Conservation (phyloP, 2,888 invertebrate genomes). For the Sinopyrophorus schimmeli region DNA sequence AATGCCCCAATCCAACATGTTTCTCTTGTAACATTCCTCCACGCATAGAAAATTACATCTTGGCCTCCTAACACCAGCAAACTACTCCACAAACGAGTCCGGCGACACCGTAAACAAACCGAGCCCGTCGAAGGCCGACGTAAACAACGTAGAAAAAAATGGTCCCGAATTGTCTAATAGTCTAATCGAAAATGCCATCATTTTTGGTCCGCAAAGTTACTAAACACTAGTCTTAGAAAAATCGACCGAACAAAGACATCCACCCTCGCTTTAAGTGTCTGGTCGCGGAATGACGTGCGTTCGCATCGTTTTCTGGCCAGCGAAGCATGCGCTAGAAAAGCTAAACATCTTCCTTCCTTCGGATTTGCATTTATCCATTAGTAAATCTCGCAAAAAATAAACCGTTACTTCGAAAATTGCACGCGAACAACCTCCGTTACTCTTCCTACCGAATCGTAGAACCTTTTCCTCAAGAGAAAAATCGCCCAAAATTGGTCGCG, state of each 20-base stretch:
- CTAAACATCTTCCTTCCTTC: constrained; percentile 29
- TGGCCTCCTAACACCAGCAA: no score
- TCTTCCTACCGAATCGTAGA: no score
- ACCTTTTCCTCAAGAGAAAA: no score
- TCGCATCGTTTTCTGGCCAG: constrained; percentile 37
- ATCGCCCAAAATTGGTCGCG: no score
- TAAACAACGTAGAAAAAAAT: constrained; percentile 16
- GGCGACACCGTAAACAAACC: neutral
- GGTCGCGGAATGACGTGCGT: constrained; percentile 41
- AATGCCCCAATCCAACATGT: constrained; percentile 76
- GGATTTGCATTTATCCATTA: no score
- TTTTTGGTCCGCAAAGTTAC: constrained; percentile 18
- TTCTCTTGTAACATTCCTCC: constrained; percentile 39
- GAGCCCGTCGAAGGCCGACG: constrained; percentile 2
- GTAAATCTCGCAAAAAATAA: no score
- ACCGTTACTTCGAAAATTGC: no score
- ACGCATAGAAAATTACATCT: constrained; percentile 22
- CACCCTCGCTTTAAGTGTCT: constrained; percentile 37
- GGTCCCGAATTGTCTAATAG: no score
- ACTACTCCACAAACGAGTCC: no score
- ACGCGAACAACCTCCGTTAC: no score
- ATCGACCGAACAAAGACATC: constrained; percentile 32
- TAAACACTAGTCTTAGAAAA: constrained; percentile 24
- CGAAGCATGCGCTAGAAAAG: constrained; percentile 46
- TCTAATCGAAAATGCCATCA: no score